Base-by-base conservation (phyloP, 2,797 vertebrate genomes). In the Melopsittacus undulatus region DNA sequence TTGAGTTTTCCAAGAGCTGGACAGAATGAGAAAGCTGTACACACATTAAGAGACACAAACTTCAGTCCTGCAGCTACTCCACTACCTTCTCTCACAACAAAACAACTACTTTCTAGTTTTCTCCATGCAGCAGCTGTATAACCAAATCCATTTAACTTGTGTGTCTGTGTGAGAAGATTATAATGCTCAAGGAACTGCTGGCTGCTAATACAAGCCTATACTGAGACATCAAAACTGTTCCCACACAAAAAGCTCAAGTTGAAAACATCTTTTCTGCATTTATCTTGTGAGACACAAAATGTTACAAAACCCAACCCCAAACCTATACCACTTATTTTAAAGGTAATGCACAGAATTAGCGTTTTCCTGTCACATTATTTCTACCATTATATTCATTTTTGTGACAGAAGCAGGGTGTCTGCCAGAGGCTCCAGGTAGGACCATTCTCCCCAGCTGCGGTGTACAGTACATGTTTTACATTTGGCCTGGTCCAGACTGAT, bases 261-360 rank as follows among this genome's bases (percentile, higher is more conserved):
- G 61, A 40, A 61, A 15, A 7, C 0, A 0, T 8, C 3, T 48
- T 83, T 88, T 49, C 34, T 2, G 2, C 22, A 77, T 46, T 45
- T 22, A 59, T 46, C 40, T 70, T 21, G 3, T 7, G 8, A 77
- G 10, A 84, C 7, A 20, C 18, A 67, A 27, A 87, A 43, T 73
- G 19, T 1, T 42, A 16, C 34, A 69, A 75, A 57, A 38, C 0
- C 0, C 23, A 59, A 26, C 15, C 23, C 57, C 57, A 59, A 59
- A 59, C 13, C 16, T 52, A 22, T 1, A 45, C 8, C 5, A 30
- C 15, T 61, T 54, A n/a, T 63, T 59, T 38, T 43, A 27, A 49
- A 56, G 29, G 4, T 67, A 49, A 42, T 11, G 22, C 10, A 63
- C 27, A 75, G 54, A 51, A 38, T 14, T 2, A 20, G 10, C 16